Conservation (phyloP, 2,888 invertebrate species). For the Stenurella melanura region DNA sequence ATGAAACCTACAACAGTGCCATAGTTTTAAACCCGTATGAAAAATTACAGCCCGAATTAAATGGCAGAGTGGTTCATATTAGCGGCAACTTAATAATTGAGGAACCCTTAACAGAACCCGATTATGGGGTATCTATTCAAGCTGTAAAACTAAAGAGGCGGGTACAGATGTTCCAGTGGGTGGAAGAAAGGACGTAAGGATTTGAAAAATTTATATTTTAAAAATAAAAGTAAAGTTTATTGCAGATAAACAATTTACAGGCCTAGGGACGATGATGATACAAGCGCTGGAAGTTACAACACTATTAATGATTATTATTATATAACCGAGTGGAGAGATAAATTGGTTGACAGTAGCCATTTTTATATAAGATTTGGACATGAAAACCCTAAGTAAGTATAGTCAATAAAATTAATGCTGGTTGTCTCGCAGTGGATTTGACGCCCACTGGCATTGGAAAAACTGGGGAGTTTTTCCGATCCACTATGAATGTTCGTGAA, state of each 20-base stretch:
- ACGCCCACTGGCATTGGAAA: too few species aligned
- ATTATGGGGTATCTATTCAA: slow-evolving; percentile 89
- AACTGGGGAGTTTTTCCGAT: too few species aligned
- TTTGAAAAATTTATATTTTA: slow-evolving; percentile 10
- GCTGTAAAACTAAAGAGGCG: slow-evolving; percentile 89
- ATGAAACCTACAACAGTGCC: slow-evolving; percentile 83
- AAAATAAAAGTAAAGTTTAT: slow-evolving; percentile 24
- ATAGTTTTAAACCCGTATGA: slow-evolving; percentile 73
- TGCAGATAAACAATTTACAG: slow-evolving; percentile 55
- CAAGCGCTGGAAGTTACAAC: slow-evolving; percentile 74
- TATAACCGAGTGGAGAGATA: slow-evolving; percentile 89
- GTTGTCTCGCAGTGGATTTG: too few species aligned
- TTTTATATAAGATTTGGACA: slow-evolving; percentile 88
- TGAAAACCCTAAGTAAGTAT: slow-evolving; percentile 84
- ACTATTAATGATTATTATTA: slow-evolving; percentile 84
- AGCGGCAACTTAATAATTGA: slow-evolving; percentile 83
- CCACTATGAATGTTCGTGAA: too few species aligned
- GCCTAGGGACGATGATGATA: slow-evolving; percentile 71
- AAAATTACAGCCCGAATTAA: slow-evolving; percentile 77
- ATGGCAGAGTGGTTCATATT: slow-evolving; percentile 86
- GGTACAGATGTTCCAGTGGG: slow-evolving; percentile 97
- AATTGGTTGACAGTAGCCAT: slow-evolving; percentile 84
- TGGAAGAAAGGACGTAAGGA: slow-evolving; percentile 83
- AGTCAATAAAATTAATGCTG: too few species aligned
- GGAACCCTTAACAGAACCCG: slow-evolving; percentile 89